phyloP scores from a whole-genome alignment of 1,140 invertebrate species.

The Bursaphelenchus mucronatus region DNA sequence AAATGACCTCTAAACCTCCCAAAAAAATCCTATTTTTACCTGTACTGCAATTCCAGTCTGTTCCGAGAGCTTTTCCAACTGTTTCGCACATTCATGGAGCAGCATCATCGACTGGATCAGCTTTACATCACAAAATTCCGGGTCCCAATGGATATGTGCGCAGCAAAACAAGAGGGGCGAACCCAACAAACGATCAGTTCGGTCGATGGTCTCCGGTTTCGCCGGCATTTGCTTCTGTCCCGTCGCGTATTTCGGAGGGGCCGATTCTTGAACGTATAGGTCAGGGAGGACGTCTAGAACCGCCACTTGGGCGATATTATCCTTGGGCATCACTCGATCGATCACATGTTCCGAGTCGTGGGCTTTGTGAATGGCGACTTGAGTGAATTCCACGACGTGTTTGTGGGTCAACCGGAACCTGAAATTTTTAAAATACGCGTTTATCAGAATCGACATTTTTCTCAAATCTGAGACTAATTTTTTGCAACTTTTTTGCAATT shows the following conservation, averaged over 20 bases:
- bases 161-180: slow-evolving; percentile 90
- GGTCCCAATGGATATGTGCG: slow-evolving; percentile 99
- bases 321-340: slow-evolving; percentile 89
- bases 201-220: neutral
- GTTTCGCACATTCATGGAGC: slow-evolving; percentile 73
- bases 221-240: neutral
- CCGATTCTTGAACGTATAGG: neutral
- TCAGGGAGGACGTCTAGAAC: slow-evolving; percentile 35
- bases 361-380: slow-evolving; percentile 89
- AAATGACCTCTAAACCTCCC: too few relatives aligned
- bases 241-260: neutral
- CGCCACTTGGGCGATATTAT: slow-evolving; percentile 94
- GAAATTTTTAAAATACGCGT: neutral
- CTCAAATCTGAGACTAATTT: too few relatives aligned
- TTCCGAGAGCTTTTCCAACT: slow-evolving; percentile 39
- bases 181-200: slow-evolving; percentile 59
- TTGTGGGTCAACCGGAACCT: too few relatives aligned
- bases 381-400: too few relatives aligned
- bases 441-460: too few relatives aligned
- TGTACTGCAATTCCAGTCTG: neutral
- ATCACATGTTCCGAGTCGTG: slow-evolving; percentile 68
- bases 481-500: too few relatives aligned
- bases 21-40: too few relatives aligned
- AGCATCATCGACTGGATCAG: slow-evolving; percentile 99
- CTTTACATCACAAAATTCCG: slow-evolving; percentile 99